phyloP scores from a whole-genome alignment of 2,113 vertebrate species.

The Pristiophorus japonicus region DNA sequence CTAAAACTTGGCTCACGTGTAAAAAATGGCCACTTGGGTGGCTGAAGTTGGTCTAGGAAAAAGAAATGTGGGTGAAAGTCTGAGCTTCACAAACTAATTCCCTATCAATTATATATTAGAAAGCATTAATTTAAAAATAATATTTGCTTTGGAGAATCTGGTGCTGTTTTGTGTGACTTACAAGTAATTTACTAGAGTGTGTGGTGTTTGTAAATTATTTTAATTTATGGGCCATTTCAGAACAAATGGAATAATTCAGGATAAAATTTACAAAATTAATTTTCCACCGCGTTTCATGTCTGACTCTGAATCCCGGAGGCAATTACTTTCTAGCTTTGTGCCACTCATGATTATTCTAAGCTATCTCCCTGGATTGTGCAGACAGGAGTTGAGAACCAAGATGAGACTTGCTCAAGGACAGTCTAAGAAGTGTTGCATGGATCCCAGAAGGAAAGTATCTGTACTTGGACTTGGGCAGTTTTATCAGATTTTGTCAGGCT shows the following conservation, averaged over 20 bases:
- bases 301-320: neutral
- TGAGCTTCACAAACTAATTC: neutral
- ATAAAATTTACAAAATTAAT: neutral
- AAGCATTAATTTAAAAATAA: too few relatives aligned
- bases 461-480: neutral
- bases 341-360: neutral
- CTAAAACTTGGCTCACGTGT: neutral
- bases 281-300: neutral
- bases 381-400: neutral
- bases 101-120: neutral
- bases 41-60: neutral
- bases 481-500: neutral
- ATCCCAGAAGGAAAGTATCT: neutral
- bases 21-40: neutral
- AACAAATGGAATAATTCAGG: neutral
- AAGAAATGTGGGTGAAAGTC: neutral
- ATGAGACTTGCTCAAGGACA: neutral
- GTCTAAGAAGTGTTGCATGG: neutral
- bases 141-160: too few relatives aligned
- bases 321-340: neutral
- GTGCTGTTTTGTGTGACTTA: too few relatives aligned
- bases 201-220: neutral
- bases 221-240: neutral
- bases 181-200: neutral
- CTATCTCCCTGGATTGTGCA: neutral